phyloP scores from a whole-genome alignment of 2,113 vertebrate genomes.

The Gambusia holbrooki region DNA sequence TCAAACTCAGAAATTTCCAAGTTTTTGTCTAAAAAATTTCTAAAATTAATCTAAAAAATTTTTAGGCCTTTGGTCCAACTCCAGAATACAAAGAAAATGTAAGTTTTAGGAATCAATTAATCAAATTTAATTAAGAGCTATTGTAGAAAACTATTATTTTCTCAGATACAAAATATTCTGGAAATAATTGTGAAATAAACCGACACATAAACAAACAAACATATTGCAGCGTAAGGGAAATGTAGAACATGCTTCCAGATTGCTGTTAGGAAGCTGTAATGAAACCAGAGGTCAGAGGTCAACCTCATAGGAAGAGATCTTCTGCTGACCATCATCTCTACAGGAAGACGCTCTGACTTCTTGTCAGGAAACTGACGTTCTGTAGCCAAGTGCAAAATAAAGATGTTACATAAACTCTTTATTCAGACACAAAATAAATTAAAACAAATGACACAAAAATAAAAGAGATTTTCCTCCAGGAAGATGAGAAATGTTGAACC shows the following conservation, averaged over 20 bases:
- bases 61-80: no score
- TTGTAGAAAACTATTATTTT: background rate
- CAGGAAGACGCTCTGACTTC: slow-evolving; percentile 52
- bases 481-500: slow-evolving; percentile 1
- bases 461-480: no score
- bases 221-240: no score
- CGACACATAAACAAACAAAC: no score
- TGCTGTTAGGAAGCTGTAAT: slow-evolving; percentile 55
- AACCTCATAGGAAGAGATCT: slow-evolving; percentile 70
- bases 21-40: no score
- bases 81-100: no score
- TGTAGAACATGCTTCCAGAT: background rate
- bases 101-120: no score
- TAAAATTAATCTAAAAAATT: no score
- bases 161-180: background rate
- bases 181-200: background rate
- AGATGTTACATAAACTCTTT: background rate
- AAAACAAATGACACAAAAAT: no score
- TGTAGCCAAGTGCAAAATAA: background rate
- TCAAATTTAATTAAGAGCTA: no score
- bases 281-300: slow-evolving; percentile 52
- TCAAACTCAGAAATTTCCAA: no score
- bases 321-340: slow-evolving; percentile 23
- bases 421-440: no score
- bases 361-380: background rate